A percentile compares a stretch with the other conserved stretches of the same genome.
Conservation (phyloP, 64 coral and sea anemone genomes). For the Stichodactyla helianthus region DNA sequence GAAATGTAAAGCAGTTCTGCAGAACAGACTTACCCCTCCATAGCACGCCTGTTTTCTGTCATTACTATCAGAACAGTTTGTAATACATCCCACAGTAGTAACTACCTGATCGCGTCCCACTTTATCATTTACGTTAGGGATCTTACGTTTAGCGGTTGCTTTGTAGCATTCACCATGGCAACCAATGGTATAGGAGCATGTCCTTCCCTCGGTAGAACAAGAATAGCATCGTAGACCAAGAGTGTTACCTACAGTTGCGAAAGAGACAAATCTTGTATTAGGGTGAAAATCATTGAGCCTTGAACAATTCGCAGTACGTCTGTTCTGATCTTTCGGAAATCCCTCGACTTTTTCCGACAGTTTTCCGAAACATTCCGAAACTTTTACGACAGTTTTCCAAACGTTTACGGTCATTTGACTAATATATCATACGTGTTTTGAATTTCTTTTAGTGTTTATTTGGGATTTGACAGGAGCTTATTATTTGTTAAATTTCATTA, state of each 20-base stretch:
- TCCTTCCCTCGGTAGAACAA: background rate
- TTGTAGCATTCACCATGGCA: constrained; percentile 4
- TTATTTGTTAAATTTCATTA: too few relatives aligned
- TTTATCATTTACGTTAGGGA: background rate
- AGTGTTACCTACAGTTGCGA: background rate
- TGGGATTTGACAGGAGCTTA: too few relatives aligned
- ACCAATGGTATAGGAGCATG: background rate
- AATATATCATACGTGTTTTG: too few relatives aligned
- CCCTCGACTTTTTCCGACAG: too few relatives aligned
- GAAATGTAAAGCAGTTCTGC: background rate
- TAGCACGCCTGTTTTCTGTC: background rate
- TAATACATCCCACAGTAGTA: background rate
- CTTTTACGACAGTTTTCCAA: too few relatives aligned
- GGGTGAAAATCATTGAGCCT: background rate
- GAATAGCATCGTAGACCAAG: background rate
- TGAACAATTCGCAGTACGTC: too few relatives aligned
- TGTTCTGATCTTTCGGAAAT: too few relatives aligned
- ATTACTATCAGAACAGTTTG: background rate
- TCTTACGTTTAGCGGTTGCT: background rate
- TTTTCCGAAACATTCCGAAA: too few relatives aligned
- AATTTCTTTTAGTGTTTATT: too few relatives aligned
- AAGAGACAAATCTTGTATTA: background rate
- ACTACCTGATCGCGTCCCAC: background rate
- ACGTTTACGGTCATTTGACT: too few relatives aligned
- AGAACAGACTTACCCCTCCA: background rate